Evolutionary conservation across 2,888 invertebrate genomes (phyloP).

Genomic region (Uloborus plumipes): DNA sequence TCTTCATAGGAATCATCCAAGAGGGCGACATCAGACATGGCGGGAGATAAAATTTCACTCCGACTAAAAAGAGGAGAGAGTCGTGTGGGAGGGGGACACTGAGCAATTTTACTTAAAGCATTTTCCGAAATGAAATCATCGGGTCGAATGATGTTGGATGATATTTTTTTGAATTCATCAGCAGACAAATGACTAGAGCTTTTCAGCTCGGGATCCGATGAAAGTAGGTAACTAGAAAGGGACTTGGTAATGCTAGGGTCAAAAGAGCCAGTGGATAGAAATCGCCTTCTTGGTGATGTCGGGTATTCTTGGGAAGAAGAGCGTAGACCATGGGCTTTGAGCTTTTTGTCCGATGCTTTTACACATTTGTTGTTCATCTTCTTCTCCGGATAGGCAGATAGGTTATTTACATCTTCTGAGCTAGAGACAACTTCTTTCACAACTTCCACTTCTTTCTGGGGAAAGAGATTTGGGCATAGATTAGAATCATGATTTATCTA

Average conservation of each 20-base stretch:
- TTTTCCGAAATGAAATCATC: background rate
- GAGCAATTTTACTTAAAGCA: background rate
- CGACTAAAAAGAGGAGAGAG: conserved; percentile 36
- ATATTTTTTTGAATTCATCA: background rate
- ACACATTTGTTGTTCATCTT: conserved; percentile 15
- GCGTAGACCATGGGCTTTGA: background rate
- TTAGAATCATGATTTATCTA: background rate
- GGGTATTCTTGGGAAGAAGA: background rate
- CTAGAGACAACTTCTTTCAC: background rate
- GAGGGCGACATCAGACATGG: background rate
- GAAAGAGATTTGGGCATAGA: background rate
- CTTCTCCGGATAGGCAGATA: conserved; percentile 15
- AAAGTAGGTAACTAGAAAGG: background rate
- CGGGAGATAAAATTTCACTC: conserved; percentile 22
- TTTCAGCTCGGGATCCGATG: background rate
- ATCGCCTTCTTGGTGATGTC: conserved; percentile 32
- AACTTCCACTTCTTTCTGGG: conserved; percentile 14
- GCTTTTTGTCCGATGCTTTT: background rate
- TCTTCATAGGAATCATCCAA: background rate
- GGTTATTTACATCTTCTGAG: conserved; percentile 4
- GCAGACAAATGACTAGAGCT: background rate
- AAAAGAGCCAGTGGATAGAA: conserved; percentile 39
- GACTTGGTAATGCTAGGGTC: background rate
- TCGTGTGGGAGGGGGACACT: background rate
- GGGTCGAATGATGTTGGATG: background rate